Conservation (phyloP, 2,113 vertebrate genomes). For the Anoura caudifer region DNA sequence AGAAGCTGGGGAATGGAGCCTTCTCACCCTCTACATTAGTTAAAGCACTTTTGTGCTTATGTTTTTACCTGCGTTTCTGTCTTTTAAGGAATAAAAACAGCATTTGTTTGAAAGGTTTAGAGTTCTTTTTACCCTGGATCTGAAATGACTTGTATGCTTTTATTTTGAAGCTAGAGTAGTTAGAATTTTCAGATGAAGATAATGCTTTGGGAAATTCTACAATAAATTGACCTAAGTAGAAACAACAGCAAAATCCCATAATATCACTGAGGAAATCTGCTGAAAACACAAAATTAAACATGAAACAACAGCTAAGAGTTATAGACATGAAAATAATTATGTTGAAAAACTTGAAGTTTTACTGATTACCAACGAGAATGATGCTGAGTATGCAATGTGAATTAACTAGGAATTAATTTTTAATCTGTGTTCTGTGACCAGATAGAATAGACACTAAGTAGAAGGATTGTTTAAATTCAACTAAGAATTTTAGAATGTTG, state of each 20-base stretch:
- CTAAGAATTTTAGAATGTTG: constrained; percentile 21
- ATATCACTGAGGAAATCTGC: background rate
- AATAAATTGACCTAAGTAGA: background rate
- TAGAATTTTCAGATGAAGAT: constrained; percentile 6
- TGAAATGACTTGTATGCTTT: background rate
- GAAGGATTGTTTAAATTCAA: background rate
- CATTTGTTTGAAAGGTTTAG: background rate
- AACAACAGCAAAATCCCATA: background rate
- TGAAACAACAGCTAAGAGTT: constrained; percentile 7
- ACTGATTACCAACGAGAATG: background rate
- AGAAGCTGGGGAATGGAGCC: background rate
- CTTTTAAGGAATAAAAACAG: background rate
- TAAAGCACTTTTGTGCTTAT: background rate
- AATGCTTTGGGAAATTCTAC: background rate
- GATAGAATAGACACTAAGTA: background rate
- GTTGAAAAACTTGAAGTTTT: background rate
- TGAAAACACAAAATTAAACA: constrained; percentile 8
- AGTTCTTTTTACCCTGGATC: background rate
- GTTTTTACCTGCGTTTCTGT: background rate
- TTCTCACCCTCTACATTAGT: background rate
- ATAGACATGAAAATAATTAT: background rate
- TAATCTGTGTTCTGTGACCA: background rate
- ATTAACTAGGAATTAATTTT: background rate
- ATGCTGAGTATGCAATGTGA: background rate
- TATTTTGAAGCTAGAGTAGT: background rate